A percentile compares a stretch with the other conserved stretches of the same genome.
These are phyloP conservation scores for Oryzias celebensis DNA, from an alignment of 2,113 vertebrate genomes.

Conservation along the genomic window DNA sequence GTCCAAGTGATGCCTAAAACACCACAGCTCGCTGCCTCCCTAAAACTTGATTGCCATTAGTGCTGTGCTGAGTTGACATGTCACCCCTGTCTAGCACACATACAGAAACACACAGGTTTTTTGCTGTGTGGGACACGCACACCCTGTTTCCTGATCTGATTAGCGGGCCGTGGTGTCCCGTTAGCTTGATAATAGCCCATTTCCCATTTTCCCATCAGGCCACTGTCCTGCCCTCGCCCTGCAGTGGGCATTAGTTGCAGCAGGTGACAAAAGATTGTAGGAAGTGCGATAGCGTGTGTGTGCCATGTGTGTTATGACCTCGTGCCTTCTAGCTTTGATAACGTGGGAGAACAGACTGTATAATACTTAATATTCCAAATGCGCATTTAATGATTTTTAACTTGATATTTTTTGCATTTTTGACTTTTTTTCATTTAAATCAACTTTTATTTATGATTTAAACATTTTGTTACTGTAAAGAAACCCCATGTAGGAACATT, in stretches of 20 bases:
- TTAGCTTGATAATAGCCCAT: slow-evolving; percentile 71
- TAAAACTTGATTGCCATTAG: slow-evolving; percentile 54
- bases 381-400: background rate
- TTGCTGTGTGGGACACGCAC: slow-evolving; percentile 44
- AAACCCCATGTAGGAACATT: slow-evolving; percentile 27
- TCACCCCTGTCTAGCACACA: slow-evolving; percentile 6
- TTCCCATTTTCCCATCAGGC: slow-evolving; percentile 82
- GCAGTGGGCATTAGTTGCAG: slow-evolving; percentile 39
- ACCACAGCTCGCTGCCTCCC: slow-evolving; percentile 17
- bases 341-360: slow-evolving; percentile 24
- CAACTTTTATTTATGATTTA: background rate
- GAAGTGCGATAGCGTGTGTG: slow-evolving; percentile 51
- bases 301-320: slow-evolving; percentile 47
- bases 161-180: slow-evolving; percentile 67
- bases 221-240: slow-evolving; percentile 43
- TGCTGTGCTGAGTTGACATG: slow-evolving; percentile 6
- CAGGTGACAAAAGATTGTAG: slow-evolving; percentile 66
- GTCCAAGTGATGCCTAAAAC: slow-evolving; percentile 33
- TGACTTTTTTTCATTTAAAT: too few relatives aligned
- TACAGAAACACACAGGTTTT: slow-evolving; percentile 21
- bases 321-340: slow-evolving; percentile 5
- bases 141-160: slow-evolving; percentile 77
- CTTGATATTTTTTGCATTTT: too few relatives aligned
- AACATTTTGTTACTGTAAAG: slow-evolving; percentile 20
- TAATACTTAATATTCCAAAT: slow-evolving; percentile 2